Conservation (phyloP, 2,888 invertebrate genomes). For the Meganola albula region DNA sequence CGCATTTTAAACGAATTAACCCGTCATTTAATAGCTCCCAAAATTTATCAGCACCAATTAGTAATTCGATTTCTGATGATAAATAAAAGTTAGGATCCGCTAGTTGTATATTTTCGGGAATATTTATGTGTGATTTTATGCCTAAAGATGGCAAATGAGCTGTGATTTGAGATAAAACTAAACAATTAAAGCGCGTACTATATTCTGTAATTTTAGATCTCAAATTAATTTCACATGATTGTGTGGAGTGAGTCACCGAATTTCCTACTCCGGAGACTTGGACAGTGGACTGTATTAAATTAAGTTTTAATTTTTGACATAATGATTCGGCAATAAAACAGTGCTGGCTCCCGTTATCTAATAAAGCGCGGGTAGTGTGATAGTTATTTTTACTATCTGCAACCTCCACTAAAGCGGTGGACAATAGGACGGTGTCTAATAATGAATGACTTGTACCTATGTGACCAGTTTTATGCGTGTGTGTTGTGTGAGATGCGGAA, state of each 20-base stretch:
- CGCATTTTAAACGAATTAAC: slow-evolving; percentile 5
- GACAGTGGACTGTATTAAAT: slow-evolving; percentile 24
- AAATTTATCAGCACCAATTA: slow-evolving; percentile 8
- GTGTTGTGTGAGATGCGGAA: neutral
- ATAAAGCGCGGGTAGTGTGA: slow-evolving; percentile 4
- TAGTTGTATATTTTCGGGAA: slow-evolving; percentile 7
- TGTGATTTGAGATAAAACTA: slow-evolving; percentile 14
- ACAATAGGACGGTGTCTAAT: slow-evolving; percentile 4
- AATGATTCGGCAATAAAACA: slow-evolving; percentile 12
- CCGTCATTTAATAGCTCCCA: slow-evolving; percentile 9
- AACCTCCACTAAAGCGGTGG: slow-evolving; percentile 7
- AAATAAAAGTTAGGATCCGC: slow-evolving; percentile 9
- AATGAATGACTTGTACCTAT: no score
- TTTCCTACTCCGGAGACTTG: slow-evolving; percentile 18
- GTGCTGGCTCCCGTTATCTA: slow-evolving; percentile 5
- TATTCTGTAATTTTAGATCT: slow-evolving; percentile 9
- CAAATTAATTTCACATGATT: slow-evolving; percentile 16
- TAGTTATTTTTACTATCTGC: slow-evolving; percentile 2
- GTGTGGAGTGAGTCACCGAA: slow-evolving; percentile 14
- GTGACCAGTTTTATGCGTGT: no score
- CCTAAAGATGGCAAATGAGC: slow-evolving; percentile 1
- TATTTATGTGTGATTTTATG: neutral
- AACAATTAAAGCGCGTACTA: slow-evolving; percentile 12
- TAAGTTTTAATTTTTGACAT: slow-evolving; percentile 14
- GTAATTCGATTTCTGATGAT: slow-evolving; percentile 4